A percentile compares a stretch with the other conserved stretches of the same genome.
phyloP scores from a whole-genome alignment of 2,797 vertebrate genomes.

The Argyrosomus regius region DNA sequence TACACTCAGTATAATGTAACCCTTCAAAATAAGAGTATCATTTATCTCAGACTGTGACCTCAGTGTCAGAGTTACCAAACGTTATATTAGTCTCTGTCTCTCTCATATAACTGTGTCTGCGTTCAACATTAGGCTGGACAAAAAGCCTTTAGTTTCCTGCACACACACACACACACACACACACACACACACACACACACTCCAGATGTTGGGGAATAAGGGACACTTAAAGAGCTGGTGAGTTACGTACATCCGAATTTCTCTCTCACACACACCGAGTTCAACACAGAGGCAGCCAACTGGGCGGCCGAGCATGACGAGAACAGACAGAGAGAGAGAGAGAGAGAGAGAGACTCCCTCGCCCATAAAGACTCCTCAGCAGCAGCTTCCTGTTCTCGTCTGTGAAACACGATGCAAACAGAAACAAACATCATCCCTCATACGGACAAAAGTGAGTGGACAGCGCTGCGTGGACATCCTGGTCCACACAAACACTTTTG shows the following conservation, averaged over 20 bases:
- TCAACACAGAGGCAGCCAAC: slow-evolving; percentile 75
- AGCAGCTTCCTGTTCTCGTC: slow-evolving; percentile 17
- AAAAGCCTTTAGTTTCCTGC: slow-evolving; percentile 43
- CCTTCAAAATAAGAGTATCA: slow-evolving; percentile 65
- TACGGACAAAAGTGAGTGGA: background rate
- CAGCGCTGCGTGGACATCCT: background rate
- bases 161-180: slow-evolving; percentile 40
- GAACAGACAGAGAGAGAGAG: slow-evolving; percentile 16
- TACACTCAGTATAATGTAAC: background rate
- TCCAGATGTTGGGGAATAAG: slow-evolving; percentile 78
- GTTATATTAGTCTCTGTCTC: slow-evolving; percentile 42
- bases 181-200: slow-evolving; percentile 34
- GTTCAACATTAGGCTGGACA: slow-evolving; percentile 63
- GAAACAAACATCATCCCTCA: background rate
- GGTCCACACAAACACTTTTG: too few relatives aligned
- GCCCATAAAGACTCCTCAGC: slow-evolving; percentile 15
- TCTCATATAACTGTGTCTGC: slow-evolving; percentile 63
- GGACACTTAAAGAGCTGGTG: slow-evolving; percentile 75
- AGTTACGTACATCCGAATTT: slow-evolving; percentile 81
- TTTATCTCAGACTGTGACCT: slow-evolving; percentile 46
- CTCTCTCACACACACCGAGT: slow-evolving; percentile 67
- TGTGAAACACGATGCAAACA: slow-evolving; percentile 8
- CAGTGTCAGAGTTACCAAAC: slow-evolving; percentile 38
- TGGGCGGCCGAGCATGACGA: slow-evolving; percentile 47
- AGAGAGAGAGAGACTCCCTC: slow-evolving; percentile 15